Conservation (phyloP, 2,888 invertebrate genomes). For the Cheilosia soror region DNA sequence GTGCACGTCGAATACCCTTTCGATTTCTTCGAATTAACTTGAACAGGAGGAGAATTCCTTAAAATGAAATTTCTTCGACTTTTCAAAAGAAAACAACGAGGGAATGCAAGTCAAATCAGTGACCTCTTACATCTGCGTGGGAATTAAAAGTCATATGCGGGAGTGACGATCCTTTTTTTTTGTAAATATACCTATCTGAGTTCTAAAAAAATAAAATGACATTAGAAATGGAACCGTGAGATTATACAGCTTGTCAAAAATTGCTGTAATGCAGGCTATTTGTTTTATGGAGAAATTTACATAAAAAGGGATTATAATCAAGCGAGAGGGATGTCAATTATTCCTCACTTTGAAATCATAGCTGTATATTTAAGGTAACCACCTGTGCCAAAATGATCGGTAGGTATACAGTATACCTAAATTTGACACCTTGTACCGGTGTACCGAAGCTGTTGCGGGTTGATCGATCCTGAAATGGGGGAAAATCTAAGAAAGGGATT, state of each 20-base stretch:
- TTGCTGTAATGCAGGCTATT: no score
- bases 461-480: no score
- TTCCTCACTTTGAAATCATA: no score
- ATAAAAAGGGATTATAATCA: not conserved
- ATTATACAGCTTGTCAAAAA: slow-evolving; percentile 12
- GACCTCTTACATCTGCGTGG: slow-evolving; percentile 59
- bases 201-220: not conserved
- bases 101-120: slow-evolving; percentile 46
- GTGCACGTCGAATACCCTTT: slow-evolving; percentile 35
- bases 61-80: slow-evolving; percentile 14
- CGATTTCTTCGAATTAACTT: slow-evolving; percentile 33
- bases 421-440: no score
- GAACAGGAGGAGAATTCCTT: slow-evolving; percentile 7
- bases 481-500: no score
- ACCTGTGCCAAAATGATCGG: no score
- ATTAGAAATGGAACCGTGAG: slow-evolving; percentile 1
- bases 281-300: not conserved
- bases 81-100: slow-evolving; percentile 5
- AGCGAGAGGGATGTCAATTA: no score
- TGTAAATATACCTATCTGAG: not conserved
- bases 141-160: slow-evolving; percentile 53
- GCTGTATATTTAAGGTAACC: no score
- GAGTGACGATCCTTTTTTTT: slow-evolving; percentile 37
- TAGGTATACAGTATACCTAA: no score
- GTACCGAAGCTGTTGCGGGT: no score